Evolutionary conservation across 1,140 invertebrate species (phyloP), one percentile per base, ranked within the genome.

Genomic region (Ganaspis sp.): DNA sequence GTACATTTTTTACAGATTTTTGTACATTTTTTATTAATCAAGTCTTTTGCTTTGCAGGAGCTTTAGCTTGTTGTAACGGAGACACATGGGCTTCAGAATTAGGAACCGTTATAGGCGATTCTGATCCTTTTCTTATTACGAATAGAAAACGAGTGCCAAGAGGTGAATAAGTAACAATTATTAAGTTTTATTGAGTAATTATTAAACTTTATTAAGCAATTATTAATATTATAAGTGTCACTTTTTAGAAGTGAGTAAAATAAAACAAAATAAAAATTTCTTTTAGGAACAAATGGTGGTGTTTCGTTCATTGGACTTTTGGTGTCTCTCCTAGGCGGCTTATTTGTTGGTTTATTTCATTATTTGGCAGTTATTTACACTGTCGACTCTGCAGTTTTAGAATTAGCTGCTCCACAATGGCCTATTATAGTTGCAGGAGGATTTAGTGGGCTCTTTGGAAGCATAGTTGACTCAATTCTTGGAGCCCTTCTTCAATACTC

Each of bases 21-120:
- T 34, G 6, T 34, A 3, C 6, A 34, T 34, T 34, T 34, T 34
- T 6, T 3, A 34, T 34, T 73, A 73, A 49, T 11, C 4, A 72
- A 26, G 38, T n/a, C 53, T 19, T 26, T 3, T 58, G 15, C 73
- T 73, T 89, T 90, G 58, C 79, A 94, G 95, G 95, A 83, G 92
- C 95, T 3, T 93, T 97, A 81, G 94, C 96, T 5, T 97, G 96
- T 84, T 95, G 95, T 83, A 97, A 96, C 88, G 97, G 96, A 6
- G 97, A 98, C 85, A 98, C 97, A 0, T 97, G 96, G 95, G 96
- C 97, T 53, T 97, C 96, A 21, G 97, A 98, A 90, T 88, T 98
- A 45, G 97, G 96, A 37, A 93, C 96, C 40, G 97, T 97, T 0
- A 85, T 97, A 9, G 93, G 94, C 15, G 90, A 84, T 21, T 89